These are phyloP conservation scores for Brachirus orientalis DNA, from an alignment of 2,113 vertebrate genomes.

Conservation along the genomic window DNA sequence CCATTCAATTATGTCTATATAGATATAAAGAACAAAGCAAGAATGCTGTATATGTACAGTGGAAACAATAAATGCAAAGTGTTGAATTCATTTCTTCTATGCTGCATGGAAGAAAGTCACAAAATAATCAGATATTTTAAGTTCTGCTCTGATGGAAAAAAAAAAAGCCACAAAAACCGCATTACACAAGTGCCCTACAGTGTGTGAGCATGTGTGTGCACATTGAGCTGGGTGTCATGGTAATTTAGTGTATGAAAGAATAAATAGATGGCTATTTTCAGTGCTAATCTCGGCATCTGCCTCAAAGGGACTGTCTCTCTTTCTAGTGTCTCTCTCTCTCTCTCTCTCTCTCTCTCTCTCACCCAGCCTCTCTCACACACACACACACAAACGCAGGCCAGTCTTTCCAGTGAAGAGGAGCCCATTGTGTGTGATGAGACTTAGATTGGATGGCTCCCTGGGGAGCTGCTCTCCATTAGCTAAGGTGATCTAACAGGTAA, in stretches of 20 bases:
- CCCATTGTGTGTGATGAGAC: constrained; percentile 85
- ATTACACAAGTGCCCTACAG: constrained; percentile 19
- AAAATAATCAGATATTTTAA: constrained; percentile 38
- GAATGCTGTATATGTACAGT: constrained; percentile 14
- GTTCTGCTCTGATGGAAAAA: constrained; percentile 41
- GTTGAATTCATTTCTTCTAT: neutral
- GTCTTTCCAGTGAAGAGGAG: constrained; percentile 80
- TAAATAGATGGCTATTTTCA: constrained; percentile 81
- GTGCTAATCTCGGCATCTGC: constrained; percentile 82
- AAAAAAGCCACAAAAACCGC: constrained; percentile 37
- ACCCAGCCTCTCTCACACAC: constrained; percentile 27
- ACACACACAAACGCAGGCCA: constrained; percentile 39
- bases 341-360: neutral
- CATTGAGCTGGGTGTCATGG: constrained; percentile 40
- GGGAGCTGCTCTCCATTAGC: constrained; percentile 86
- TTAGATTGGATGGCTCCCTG: constrained; percentile 84
- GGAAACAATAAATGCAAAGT: neutral
- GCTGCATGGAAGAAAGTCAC: constrained; percentile 2
- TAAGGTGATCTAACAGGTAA: constrained; percentile 89
- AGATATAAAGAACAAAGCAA: neutral
- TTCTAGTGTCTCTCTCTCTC: constrained; percentile 19
- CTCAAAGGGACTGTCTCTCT: constrained; percentile 73
- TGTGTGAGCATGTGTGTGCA: constrained; percentile 31
- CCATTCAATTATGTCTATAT: no score
- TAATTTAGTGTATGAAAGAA: constrained; percentile 81